Percentiles rank a stretch among this genome's conserved stretches.
Conservation (phyloP, 2,888 invertebrate genomes). For the Pyrocoelia pectoralis region DNA sequence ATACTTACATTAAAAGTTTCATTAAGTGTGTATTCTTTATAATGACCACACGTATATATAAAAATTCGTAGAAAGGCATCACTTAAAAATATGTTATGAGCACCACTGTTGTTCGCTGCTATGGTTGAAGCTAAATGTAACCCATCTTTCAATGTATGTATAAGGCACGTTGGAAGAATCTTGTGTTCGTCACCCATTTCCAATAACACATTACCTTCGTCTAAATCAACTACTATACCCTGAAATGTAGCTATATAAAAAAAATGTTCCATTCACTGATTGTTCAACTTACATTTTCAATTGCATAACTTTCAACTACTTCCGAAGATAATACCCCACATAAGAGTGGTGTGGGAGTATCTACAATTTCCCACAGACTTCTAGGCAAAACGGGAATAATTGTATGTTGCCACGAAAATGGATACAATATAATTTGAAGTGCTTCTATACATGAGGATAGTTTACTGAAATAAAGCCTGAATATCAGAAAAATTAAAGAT, state of each 20-base stretch:
- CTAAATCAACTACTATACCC: constrained; percentile 80
- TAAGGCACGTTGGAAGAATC: constrained; percentile 74
- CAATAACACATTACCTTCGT: constrained; percentile 68
- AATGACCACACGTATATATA: constrained; percentile 78
- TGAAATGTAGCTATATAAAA: constrained; percentile 56
- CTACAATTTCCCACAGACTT: constrained; percentile 71
- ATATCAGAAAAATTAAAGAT: too few species aligned
- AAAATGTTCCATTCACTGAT: too few species aligned
- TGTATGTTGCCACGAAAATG: constrained; percentile 87
- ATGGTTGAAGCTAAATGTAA: constrained; percentile 59
- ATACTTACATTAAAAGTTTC: constrained; percentile 56
- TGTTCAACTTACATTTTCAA: constrained; percentile 68
- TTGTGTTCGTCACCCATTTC: constrained; percentile 80
- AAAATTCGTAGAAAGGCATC: constrained; percentile 83
- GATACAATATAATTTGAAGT: constrained; percentile 77
- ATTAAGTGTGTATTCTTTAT: constrained; percentile 66
- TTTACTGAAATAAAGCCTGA: constrained; percentile 62
- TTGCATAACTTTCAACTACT: constrained; percentile 56
- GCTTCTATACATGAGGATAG: constrained; percentile 81
- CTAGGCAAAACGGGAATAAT: constrained; percentile 79
- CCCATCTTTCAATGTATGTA: constrained; percentile 72
- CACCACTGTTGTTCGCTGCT: constrained; percentile 62
- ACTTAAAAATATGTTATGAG: constrained; percentile 76
- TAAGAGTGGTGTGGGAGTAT: constrained; percentile 80
- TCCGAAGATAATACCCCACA: constrained; percentile 71